Evolutionary conservation across 2,113 vertebrate species (phyloP).

Genomic region (sheep (Ovis aries)): ARS-UI_Ramb_v3.0 NC_056067.1:7409001-7409500

Average conservation of each 20-base stretch:
- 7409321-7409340: neutral
- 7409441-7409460: neutral
- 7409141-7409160: neutral
- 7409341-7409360: neutral
- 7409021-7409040: neutral
- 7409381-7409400: neutral
- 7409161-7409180: neutral
- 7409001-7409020: neutral
- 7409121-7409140: neutral
- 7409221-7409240: neutral
- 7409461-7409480: neutral
- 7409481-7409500: rapidly evolving
- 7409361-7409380: neutral
- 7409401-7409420: neutral
- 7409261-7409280: neutral
- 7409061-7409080: neutral
- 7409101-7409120: neutral
- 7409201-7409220: neutral
- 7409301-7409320: neutral
- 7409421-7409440: neutral
- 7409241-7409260: neutral
- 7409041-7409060: neutral
- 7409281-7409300: neutral
- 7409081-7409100: neutral
- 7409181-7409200: neutral